phyloP scores from a whole-genome alignment of 2,797 vertebrate species.

The Meda fulgida region DNA sequence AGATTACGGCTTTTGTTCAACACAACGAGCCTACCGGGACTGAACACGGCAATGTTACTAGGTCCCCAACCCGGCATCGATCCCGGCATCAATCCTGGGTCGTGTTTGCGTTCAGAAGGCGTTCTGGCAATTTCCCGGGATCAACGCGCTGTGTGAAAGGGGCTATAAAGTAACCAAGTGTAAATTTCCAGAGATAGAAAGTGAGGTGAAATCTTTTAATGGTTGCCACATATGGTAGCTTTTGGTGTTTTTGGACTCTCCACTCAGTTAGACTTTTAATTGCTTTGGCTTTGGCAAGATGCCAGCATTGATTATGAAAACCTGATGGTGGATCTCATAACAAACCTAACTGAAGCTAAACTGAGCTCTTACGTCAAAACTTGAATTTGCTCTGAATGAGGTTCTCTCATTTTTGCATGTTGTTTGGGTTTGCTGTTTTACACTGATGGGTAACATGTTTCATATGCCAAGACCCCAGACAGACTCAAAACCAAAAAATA shows the following conservation, averaged over 20 bases:
- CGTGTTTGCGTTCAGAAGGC: no score
- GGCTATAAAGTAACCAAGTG: not conserved
- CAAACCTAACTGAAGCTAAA: not conserved
- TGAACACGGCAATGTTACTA: no score
- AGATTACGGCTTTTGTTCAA: no score
- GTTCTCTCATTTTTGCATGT: conserved; percentile 9
- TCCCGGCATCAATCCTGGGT: no score
- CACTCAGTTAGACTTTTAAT: no score
- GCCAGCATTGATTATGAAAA: not conserved
- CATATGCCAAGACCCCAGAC: conserved; percentile 17
- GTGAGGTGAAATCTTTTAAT: not conserved
- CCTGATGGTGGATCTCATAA: not conserved
- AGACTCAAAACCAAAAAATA: no score
- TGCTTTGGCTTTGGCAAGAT: not conserved
- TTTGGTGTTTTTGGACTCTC: not conserved
- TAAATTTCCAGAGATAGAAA: not conserved
- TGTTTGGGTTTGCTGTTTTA: conserved; percentile 5
- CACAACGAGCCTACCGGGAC: no score
- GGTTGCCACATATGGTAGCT: not conserved
- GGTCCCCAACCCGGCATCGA: no score
- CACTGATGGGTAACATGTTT: conserved; percentile 1
- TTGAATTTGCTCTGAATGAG: not conserved
- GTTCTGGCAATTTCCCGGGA: no score
- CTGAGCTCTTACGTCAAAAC: not conserved
- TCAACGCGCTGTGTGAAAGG: no score